Evolutionary conservation across 2,888 invertebrate species (phyloP), one percentile per base, ranked within the genome.

Genomic region (Sepioteuthis lessoniana): DNA sequence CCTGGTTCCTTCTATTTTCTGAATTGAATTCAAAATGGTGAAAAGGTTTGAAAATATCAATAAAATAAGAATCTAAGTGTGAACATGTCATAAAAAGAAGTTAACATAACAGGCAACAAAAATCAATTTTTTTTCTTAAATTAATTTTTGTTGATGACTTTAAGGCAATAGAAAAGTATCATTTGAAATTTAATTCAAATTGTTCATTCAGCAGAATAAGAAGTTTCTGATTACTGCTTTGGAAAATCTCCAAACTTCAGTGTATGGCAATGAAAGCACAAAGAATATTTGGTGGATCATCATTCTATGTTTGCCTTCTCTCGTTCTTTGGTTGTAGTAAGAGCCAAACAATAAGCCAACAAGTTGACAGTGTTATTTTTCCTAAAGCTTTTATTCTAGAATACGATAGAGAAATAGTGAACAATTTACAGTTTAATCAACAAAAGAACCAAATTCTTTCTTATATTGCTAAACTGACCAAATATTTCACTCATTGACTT

Each of bases 101-200:
- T 31, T 31, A 31, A 7, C 31, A n/a, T 31, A 28, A 28, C 60
- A 60, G 50, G 50, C 50, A 50, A 50, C 50, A 50, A 50, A 50
- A 50, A 8, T 50, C 21, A 19, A 10, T 76, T 76, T 76, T n/a
- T 28, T 31, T 76, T 76, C 28, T 76, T 76, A 28, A 31, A 7
- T 76, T 76, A 76, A 76, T 76, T 76, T 76, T 76, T 76, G 76
- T n/a, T 76, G 76, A 76, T 76, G 76, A 76, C n/a, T 19, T 50
- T 50, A 3, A 50, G 50, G n/a, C n/a, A 76, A 76, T 76, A 76
- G 76, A 76, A 76, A 76, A 76, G 31, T 76, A 31, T 31, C 31
- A 76, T 0, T 76, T 76, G 76, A 76, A 76, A 76, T 76, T 76
- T 76, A 31, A 76, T 76, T 76, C 76, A 76, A n/a, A 76, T n/a